A percentile compares a stretch with the other conserved stretches of the same genome.
phyloP scores from a whole-genome alignment of 2,888 invertebrate genomes.

The Galerucella pusilla region DNA sequence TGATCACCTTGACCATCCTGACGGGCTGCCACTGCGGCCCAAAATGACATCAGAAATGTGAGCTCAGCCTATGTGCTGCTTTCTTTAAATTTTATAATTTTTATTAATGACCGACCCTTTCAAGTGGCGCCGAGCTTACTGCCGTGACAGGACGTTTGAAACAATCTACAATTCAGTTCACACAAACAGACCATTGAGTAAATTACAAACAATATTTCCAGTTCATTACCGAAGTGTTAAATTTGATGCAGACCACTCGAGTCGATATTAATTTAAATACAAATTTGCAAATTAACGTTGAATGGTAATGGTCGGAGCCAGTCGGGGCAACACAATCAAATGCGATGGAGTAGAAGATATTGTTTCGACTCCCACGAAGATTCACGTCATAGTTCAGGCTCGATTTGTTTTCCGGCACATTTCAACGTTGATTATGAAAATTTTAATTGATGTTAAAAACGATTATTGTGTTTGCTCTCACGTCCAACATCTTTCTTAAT shows the following conservation, averaged over 20 bases:
- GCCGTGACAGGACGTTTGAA: conserved; percentile 15
- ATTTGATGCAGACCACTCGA: conserved; percentile 38
- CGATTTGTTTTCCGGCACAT: conserved; percentile 51
- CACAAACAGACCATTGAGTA: conserved; percentile 38
- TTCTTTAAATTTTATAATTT: background rate
- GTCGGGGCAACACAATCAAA: conserved; percentile 48
- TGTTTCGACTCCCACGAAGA: conserved; percentile 51
- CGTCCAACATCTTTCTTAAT: background rate
- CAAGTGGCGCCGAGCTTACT: background rate
- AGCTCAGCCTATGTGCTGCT: no score
- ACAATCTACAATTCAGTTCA: conserved; percentile 31
- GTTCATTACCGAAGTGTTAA: conserved; percentile 40
- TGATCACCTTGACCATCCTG: no score
- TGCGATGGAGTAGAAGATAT: conserved; percentile 52
- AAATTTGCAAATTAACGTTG: conserved; percentile 53
- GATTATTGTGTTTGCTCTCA: conserved; percentile 22
- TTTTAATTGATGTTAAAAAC: conserved; percentile 50
- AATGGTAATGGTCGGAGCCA: conserved; percentile 48
- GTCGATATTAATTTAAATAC: conserved; percentile 48
- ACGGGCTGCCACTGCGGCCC: no score
- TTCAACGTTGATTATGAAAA: conserved; percentile 53
- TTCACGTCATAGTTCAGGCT: conserved; percentile 52
- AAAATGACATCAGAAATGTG: no score
- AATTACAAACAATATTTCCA: conserved; percentile 42
- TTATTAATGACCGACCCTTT: background rate